phyloP scores from a whole-genome alignment of 53 echinoderm and acorn worm species.

The Echinarachnius parma region DNA sequence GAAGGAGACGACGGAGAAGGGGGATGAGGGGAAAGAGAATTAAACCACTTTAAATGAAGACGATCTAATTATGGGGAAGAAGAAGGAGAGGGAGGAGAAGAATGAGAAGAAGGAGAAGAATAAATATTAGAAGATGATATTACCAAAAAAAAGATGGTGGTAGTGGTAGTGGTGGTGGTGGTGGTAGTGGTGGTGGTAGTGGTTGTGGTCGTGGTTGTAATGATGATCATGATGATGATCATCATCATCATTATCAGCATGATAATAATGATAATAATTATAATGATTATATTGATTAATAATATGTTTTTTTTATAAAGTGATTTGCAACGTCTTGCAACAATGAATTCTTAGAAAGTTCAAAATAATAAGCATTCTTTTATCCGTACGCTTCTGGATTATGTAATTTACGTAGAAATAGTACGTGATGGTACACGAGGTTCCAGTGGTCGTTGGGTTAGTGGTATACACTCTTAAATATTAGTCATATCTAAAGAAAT shows the following conservation, averaged over 20 bases:
- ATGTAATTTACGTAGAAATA: too few species aligned
- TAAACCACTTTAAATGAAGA: not conserved
- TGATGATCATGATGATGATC: constrained; percentile 1
- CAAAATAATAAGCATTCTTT: too few species aligned
- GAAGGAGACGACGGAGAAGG: not conserved
- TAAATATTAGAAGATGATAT: not conserved
- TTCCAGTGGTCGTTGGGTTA: too few species aligned
- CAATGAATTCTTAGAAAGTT: too few species aligned
- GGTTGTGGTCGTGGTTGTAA: not conserved
- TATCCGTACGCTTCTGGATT: too few species aligned
- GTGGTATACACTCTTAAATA: too few species aligned
- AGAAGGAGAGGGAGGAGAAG: not conserved
- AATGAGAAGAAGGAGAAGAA: not conserved
- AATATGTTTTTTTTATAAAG: not conserved
- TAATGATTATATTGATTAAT: not conserved
- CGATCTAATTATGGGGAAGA: not conserved
- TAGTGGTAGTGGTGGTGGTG: not conserved
- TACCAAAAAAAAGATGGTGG: not conserved
- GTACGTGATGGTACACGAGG: too few species aligned
- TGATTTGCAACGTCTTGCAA: too few species aligned
- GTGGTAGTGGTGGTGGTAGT: not conserved
- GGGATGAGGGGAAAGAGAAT: not conserved
- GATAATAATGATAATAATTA: not conserved
- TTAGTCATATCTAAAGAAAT: too few species aligned
- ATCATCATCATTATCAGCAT: not conserved